Conservation (phyloP, 2,797 vertebrate species). For the Scolopax bukidnonensis region DNA sequence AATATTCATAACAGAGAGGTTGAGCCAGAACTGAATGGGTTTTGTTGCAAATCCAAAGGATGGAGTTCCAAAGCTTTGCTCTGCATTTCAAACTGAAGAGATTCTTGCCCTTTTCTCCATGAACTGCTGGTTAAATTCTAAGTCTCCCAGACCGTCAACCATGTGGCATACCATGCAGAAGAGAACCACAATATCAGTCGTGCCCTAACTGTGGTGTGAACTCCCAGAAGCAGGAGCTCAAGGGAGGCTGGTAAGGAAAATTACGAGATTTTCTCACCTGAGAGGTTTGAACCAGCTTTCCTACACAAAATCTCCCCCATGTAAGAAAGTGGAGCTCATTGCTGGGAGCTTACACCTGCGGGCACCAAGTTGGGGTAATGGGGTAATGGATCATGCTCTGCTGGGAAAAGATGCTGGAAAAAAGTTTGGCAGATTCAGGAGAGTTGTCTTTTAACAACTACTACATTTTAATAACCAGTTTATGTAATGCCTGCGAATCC, state of each 20-base stretch:
- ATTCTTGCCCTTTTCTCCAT: neutral
- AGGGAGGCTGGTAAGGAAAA: neutral
- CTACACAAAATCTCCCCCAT: neutral
- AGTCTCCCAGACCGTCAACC: neutral
- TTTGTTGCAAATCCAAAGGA: neutral
- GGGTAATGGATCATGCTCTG: neutral
- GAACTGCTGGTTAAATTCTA: neutral
- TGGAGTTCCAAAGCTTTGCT: neutral
- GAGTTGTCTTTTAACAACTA: neutral
- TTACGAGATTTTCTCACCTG: neutral
- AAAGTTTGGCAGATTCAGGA: neutral
- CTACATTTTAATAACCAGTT: neutral
- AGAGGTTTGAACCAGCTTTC: neutral
- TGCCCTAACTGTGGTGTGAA: neutral
- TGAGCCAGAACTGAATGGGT: neutral
- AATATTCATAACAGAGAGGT: neutral
- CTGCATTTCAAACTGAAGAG: neutral
- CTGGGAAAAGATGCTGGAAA: neutral
- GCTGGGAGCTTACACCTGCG: neutral
- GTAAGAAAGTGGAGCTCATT: neutral
- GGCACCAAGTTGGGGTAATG: fast-evolving
- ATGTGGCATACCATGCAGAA: fast-evolving
- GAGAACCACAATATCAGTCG: neutral
- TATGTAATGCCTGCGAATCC: neutral
- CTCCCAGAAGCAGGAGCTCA: neutral